Evolutionary conservation across 2,888 invertebrate species (phyloP), one percentile per base, ranked within the genome.

Genomic region (Acrobasis repandana): DNA sequence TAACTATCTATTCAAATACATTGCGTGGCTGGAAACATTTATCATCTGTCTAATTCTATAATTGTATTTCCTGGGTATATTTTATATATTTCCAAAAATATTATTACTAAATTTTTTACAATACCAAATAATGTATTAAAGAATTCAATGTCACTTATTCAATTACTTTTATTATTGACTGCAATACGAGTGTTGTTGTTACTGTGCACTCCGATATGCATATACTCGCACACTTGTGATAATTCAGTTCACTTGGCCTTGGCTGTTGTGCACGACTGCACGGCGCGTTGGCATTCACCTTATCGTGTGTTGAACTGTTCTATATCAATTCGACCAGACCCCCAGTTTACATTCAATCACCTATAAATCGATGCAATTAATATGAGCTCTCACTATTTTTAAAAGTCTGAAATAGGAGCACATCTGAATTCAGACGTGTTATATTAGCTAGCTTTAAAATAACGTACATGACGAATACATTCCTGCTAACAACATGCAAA

Each of bases 261-360:
- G 90, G 80, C 77, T 70, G 77, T 66, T 65, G 80, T 79, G 80
- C 81, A 82, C 75, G 80, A 76, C 68, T 77, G 82, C 79, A 78
- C 72, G 70, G 81, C 79, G 72, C 79, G 77, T 72, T 82, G 82
- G 82, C 80, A 80, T 81, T 81, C 80, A 80, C 82, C 84, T 92
- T 92, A 91, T 92, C 91, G 91, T 92, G 74, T 91, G 89, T 90
- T 91, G 91, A 92, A 91, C 91, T 86, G 83, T 70, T 76, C 82
- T 80, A 75, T 81, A 81, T 82, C 79, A 77, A 73, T 71, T 69
- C 71, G 69, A 68, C 71, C 74, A 71, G 74, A 73, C 72, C 71
- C 71, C 57, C 72, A 64, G 65, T 70, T 74, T 74, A 76, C 75
- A 76, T 78, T 72, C 71, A 74, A 65, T 60, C 66, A 75, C 63